Conservation (phyloP, 1,140 invertebrate genomes). For the Colletes gigas region DNA sequence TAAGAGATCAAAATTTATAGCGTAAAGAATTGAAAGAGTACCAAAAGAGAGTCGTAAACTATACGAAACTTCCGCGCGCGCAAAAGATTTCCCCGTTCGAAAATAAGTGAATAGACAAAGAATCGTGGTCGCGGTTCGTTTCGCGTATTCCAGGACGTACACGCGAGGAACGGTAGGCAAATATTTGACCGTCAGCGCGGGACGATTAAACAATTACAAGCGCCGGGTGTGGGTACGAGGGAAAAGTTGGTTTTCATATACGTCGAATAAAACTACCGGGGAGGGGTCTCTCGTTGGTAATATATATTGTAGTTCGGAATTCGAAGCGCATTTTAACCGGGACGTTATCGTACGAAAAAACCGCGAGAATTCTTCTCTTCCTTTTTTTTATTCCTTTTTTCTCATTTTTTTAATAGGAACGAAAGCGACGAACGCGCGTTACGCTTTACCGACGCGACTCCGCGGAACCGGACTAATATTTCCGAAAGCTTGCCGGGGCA, state of each 20-base stretch:
- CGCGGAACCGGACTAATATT: neutral
- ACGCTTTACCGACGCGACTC: neutral
- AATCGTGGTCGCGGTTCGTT: no score
- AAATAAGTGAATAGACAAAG: no score
- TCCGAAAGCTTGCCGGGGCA: neutral
- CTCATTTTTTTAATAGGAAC: neutral
- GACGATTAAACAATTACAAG: constrained; percentile 32
- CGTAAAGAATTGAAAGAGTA: no score
- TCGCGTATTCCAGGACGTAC: no score
- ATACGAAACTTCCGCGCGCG: no score
- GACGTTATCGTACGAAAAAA: neutral
- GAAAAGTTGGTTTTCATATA: neutral
- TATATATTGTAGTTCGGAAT: neutral
- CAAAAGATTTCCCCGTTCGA: no score
- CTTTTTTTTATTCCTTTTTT: no score
- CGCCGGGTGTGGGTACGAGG: neutral
- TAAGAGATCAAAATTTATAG: no score
- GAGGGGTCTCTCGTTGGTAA: neutral
- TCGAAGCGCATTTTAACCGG: neutral
- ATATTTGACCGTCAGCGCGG: constrained; percentile 22
- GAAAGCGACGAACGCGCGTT: neutral
- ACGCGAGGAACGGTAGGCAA: neutral
- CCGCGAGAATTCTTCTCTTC: neutral
- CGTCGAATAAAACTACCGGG: neutral
- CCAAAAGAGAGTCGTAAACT: no score